Conservation (phyloP, 2,113 vertebrate species). For the Vulpes ferrilata region DNA sequence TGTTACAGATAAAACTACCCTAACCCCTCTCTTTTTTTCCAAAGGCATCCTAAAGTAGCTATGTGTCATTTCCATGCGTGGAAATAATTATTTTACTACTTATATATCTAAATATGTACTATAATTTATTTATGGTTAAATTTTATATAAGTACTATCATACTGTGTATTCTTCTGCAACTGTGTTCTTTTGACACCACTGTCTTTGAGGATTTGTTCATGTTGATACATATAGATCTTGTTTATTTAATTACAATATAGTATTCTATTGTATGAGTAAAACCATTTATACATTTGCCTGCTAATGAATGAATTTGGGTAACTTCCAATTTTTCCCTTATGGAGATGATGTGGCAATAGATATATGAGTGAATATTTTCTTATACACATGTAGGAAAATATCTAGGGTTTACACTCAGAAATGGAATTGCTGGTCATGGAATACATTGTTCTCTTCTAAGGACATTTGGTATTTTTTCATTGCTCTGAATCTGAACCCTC, state of each 20-base stretch:
- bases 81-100: not conserved
- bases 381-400: not conserved
- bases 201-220: not conserved
- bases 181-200: conserved; percentile 3
- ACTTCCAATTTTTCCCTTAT: not conserved
- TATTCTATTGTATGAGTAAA: not conserved
- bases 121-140: not conserved
- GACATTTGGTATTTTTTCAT: not conserved
- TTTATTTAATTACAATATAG: not conserved
- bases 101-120: not conserved
- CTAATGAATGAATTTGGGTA: not conserved
- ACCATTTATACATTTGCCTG: not conserved
- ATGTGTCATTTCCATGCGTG: not conserved
- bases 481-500: not conserved
- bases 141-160: conserved; percentile 19
- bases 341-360: not conserved
- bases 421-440: not conserved
- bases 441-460: not conserved
- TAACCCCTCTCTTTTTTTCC: not conserved
- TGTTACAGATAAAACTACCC: not conserved
- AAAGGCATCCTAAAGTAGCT: not conserved
- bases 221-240: not conserved
- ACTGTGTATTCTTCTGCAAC: not conserved
- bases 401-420: not conserved
- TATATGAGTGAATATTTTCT: conserved; percentile 3